phyloP scores from a whole-genome alignment of 2,113 vertebrate genomes.

The Antechinus flavipes region DNA sequence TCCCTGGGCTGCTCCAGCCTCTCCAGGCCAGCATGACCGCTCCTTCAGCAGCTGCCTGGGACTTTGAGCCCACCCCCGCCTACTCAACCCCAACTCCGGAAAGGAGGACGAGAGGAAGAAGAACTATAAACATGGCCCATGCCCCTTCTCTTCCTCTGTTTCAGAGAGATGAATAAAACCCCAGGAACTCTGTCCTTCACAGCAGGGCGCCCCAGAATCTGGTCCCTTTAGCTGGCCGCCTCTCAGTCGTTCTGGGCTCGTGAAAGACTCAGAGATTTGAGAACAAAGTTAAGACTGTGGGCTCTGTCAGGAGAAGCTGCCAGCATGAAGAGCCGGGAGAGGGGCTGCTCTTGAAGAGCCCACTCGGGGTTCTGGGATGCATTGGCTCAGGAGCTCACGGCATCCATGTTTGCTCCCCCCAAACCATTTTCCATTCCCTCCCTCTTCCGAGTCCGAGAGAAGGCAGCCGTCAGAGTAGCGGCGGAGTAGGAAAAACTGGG shows the following conservation, averaged over 20 bases:
- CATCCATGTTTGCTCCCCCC: neutral
- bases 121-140: neutral
- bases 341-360: neutral
- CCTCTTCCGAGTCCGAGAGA: neutral
- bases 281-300: neutral
- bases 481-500: neutral
- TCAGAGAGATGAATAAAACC: neutral
- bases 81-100: neutral
- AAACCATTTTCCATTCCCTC: neutral
- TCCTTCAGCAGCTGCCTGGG: neutral
- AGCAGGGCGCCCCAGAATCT: neutral
- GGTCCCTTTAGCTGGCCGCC: neutral
- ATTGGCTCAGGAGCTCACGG: rapidly evolving
- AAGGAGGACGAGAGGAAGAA: neutral
- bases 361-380: neutral
- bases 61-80: neutral
- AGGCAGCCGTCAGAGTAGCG: neutral
- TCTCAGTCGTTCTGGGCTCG: neutral
- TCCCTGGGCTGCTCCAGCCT: neutral
- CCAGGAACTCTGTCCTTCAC: neutral
- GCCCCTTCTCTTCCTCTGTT: neutral
- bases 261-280: neutral
- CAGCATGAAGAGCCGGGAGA: too few species aligned
- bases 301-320: neutral
- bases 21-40: neutral